Evolutionary conservation across 2,888 invertebrate species (phyloP), one percentile per base, ranked within the genome.

Genomic region (Lagria hirta): DNA sequence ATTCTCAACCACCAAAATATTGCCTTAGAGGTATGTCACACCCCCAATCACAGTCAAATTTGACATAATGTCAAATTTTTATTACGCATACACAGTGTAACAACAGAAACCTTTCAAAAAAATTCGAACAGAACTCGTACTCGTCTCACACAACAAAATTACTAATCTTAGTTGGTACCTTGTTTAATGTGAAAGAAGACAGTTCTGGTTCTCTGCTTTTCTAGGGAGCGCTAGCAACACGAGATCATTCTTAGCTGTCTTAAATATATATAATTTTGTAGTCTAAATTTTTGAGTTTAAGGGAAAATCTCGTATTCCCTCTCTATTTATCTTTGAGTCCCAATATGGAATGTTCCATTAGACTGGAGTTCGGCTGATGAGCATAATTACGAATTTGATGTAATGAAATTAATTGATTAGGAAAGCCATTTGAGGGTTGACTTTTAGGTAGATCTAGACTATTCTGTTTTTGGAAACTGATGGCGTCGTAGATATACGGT

Each of bases 351-450:
- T 73, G 71, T 50, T 71, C 72, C 77, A 86, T 81, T 29, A 86
- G 73, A 43, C 84, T 80, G 21, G 82, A 78, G 52, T 88, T 84
- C 48, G 93, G 93, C 68, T 93, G 93, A 70, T 92, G 92, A 51
- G 92, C 91, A 73, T 94, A 96, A 73, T 95, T 95, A 72, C 95
- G 82, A 66, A 96, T 96, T 76, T 96, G 95, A 74, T 96, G 95
- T 57, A 96, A 79, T 58, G 94, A 92, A 73, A 94, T 94, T 74
- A 94, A 78, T 73, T 94, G 93, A 71, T 93, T 93, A 46, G 93
- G 93, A 73, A 94, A 93, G 32, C 78, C 75, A 66, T 76, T 77
- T 47, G 81, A 75, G 45, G 75, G 76, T 69, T 84, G 84, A 55
- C 71, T 71, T 48, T 77, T 76, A 35, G 69, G 71, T 49, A 71